Conservation (phyloP, 2,113 vertebrate genomes). For the Sebastes schlegelii region DNA sequence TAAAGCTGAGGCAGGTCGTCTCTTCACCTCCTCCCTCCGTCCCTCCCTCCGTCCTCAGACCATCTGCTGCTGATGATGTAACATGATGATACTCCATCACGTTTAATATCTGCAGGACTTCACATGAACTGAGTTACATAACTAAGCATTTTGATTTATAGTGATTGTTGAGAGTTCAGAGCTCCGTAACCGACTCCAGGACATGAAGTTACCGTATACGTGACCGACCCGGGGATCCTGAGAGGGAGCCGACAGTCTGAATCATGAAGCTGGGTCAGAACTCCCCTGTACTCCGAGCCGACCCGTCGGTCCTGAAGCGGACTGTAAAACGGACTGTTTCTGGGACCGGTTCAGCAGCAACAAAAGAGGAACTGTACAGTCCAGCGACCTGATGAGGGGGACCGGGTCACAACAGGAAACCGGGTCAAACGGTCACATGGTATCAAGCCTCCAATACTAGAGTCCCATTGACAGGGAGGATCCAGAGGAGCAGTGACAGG, state of each 20-base stretch:
- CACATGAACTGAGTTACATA: neutral
- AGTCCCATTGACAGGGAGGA: neutral
- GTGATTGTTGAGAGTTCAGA: too few relatives aligned
- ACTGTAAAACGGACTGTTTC: neutral
- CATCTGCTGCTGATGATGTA: conserved; percentile 78
- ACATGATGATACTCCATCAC: conserved; percentile 30
- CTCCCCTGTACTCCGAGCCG: neutral
- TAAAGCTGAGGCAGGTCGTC: conserved; percentile 31
- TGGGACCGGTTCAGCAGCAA: conserved; percentile 13
- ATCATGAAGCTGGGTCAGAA: conserved; percentile 41
- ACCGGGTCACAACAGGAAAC: neutral
- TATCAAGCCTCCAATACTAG: neutral
- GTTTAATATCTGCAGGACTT: neutral
- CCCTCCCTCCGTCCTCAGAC: conserved; percentile 31
- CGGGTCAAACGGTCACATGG: neutral
- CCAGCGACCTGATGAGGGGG: conserved; percentile 42
- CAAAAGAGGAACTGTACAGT: conserved; percentile 50
- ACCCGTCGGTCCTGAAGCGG: neutral
- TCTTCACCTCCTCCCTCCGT: conserved; percentile 47
- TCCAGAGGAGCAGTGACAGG: neutral
- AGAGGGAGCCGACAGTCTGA: conserved; percentile 43
- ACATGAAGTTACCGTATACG: neutral
- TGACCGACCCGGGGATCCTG: neutral
- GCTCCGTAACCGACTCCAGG: too few relatives aligned
- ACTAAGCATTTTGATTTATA: too few relatives aligned